Conservation (phyloP, 2,888 invertebrate genomes). For the Epinotia brunnichana region DNA sequence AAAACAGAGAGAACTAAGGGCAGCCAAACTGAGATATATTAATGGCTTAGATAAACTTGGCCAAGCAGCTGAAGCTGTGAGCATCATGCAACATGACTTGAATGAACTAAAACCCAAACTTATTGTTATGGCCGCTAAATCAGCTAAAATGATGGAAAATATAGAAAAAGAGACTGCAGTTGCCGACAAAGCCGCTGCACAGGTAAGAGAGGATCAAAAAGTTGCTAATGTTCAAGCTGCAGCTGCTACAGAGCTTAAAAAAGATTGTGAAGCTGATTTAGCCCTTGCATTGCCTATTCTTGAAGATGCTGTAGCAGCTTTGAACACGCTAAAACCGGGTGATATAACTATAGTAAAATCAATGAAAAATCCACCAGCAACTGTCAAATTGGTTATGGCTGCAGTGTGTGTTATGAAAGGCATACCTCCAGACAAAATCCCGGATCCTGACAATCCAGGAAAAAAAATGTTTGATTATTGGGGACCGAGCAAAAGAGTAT, state of each 20-base stretch:
- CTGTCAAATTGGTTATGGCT: constrained; percentile 93
- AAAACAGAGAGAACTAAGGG: constrained; percentile 89
- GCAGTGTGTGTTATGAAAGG: constrained; percentile 96
- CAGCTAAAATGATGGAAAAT: constrained; percentile 88
- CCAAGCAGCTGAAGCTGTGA: constrained; percentile 90
- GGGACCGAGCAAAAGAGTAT: constrained; percentile 92
- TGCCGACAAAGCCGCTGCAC: constrained; percentile 90
- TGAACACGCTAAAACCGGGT: constrained; percentile 92
- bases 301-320: constrained; percentile 88
- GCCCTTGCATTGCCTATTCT: constrained; percentile 93
- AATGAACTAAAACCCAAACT: constrained; percentile 89
- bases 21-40: constrained; percentile 89
- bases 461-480: constrained; percentile 90
- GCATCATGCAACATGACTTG: constrained; percentile 89
- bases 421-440: constrained; percentile 89
- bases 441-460: constrained; percentile 87
- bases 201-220: constrained; percentile 94
- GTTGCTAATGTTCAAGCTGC: constrained; percentile 94
- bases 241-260: constrained; percentile 91
- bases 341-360: constrained; percentile 94
- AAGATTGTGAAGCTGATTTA: constrained; percentile 96
- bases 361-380: constrained; percentile 94
- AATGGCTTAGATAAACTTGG: constrained; percentile 90
- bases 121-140: constrained; percentile 88
- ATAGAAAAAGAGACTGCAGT: constrained; percentile 90